Percentiles rank a stretch among this genome's conserved stretches.
phyloP scores from a whole-genome alignment of 1,140 invertebrate species.

The Drosophila navojoa region DNA sequence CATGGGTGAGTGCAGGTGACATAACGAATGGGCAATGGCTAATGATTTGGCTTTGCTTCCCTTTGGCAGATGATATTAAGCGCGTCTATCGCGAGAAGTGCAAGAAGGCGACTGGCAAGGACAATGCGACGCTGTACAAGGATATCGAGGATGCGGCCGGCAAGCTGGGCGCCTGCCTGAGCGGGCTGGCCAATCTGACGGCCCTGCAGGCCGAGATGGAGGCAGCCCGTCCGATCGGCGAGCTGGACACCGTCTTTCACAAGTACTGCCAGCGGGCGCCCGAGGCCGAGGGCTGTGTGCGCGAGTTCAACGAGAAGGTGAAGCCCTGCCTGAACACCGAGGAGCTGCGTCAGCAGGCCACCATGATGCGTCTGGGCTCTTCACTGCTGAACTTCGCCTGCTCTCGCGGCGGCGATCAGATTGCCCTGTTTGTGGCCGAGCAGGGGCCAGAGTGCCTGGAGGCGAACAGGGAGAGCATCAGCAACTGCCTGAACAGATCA shows the following conservation, averaged over 20 bases:
- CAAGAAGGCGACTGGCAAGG: conserved; percentile 63
- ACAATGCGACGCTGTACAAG: conserved; percentile 66
- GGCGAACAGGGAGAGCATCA: conserved; percentile 86
- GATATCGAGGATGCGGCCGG: conserved; percentile 71
- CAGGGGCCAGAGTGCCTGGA: conserved; percentile 90
- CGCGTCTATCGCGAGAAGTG: conserved; percentile 72
- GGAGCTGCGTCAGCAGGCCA: conserved; percentile 84
- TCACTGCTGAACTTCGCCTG: conserved; percentile 89
- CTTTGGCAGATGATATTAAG: conserved; percentile 55
- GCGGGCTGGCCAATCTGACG: conserved; percentile 84
- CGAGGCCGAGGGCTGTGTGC: conserved; percentile 86
- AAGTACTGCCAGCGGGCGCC: conserved; percentile 88
- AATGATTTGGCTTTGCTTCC: neutral
- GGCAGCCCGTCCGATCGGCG: conserved; percentile 85
- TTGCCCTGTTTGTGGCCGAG: conserved; percentile 91
- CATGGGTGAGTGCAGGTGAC: conserved; percentile 54
- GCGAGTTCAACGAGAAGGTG: conserved; percentile 86
- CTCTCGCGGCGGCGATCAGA: conserved; percentile 91
- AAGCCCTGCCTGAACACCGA: conserved; percentile 87
- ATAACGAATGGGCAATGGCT: neutral
- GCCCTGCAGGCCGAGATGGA: conserved; percentile 86
- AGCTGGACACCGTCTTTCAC: conserved; percentile 87
- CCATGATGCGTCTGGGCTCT: conserved; percentile 87
- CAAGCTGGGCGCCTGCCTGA: conserved; percentile 84
- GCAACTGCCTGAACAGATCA: conserved; percentile 87